Evolutionary conservation across 2,797 vertebrate species (phyloP), one percentile per base, ranked within the genome.

Genomic region (Telmatherina bonti): DNA sequence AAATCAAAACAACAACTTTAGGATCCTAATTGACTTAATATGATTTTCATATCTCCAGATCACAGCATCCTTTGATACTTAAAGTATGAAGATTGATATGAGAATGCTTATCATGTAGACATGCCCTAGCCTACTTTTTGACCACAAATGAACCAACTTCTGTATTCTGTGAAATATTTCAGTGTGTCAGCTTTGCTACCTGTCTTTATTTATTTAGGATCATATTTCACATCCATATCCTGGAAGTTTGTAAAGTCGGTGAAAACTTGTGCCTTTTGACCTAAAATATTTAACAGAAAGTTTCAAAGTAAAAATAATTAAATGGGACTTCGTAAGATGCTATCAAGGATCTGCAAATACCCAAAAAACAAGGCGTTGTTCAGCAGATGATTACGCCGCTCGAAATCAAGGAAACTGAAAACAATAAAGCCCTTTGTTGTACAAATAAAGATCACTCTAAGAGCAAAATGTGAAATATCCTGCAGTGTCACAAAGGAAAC

Each of bases 11-110:
- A n/a, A 9, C 49, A 11, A 60, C 33, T 54, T 78, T 47, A 76
- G 47, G 13, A 35, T 55, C 52, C 67, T 65, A 51, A 73, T 81
- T 62, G 20, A 62, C 47, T 74, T 75, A 20, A 67, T 57, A 57
- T 78, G 35, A n/a, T 62, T 38, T 70, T 81, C 53, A 65, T 24
- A 45, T 69, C 20, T 55, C 1, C 36, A 33, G 16, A 31, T 47
- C 47, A 13, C 20, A 49, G n/a, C 20, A 26, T 22, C 47, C 53
- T 43, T 26, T 76, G 43, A 77, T 38, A 26, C 15, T 45, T 16
- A 60, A 38, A 58, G n/a, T 38, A 24, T 36, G 6, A 24, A 7
- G 15, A 27, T 27, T 24, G 31, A 57, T 15, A 24, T 10, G 24
- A 36, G n/a, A 24, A 35, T 36, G 56, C 33, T 59, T 26, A 26